Percentiles rank a stretch among this genome's conserved stretches.
Evolutionary conservation across 2,888 invertebrate species (phyloP).

Genomic region (Heliconius aoede): DNA sequence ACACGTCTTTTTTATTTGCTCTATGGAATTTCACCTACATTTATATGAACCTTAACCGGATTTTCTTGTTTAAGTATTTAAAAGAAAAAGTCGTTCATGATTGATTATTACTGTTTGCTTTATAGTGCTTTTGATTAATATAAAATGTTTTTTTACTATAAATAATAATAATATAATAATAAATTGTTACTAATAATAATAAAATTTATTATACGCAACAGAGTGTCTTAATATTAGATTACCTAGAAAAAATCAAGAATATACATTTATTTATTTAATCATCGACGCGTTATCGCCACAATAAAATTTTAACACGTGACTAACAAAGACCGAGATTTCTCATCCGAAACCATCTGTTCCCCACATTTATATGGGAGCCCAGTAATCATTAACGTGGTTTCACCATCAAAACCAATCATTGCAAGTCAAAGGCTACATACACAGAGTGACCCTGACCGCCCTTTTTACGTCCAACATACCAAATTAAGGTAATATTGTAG

Average conservation of each 20-base stretch:
- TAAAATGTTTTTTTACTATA: too few species aligned
- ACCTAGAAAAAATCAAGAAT: too few species aligned
- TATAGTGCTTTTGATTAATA: background rate
- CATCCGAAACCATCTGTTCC: constrained; percentile 27
- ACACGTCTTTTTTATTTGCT: too few species aligned
- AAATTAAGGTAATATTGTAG: constrained; percentile 67
- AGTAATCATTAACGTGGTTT: constrained; percentile 51
- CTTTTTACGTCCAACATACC: constrained; percentile 59
- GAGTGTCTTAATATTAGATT: background rate
- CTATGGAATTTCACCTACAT: too few species aligned
- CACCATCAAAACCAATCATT: constrained; percentile 52
- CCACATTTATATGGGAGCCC: constrained; percentile 36
- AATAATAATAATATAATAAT: too few species aligned
- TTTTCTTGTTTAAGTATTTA: too few species aligned
- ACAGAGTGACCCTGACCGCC: constrained; percentile 57
- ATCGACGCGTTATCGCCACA: background rate
- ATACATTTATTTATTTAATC: background rate
- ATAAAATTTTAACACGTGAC: background rate
- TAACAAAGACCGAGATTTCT: constrained; percentile 19
- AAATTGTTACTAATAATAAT: too few species aligned
- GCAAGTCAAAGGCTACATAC: constrained; percentile 57
- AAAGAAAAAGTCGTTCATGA: too few species aligned
- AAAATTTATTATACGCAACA: too few species aligned
- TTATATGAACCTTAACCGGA: too few species aligned
- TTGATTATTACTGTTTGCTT: too few species aligned